Conservation (phyloP, 2,797 vertebrate species). For the Melopsittacus undulatus region DNA sequence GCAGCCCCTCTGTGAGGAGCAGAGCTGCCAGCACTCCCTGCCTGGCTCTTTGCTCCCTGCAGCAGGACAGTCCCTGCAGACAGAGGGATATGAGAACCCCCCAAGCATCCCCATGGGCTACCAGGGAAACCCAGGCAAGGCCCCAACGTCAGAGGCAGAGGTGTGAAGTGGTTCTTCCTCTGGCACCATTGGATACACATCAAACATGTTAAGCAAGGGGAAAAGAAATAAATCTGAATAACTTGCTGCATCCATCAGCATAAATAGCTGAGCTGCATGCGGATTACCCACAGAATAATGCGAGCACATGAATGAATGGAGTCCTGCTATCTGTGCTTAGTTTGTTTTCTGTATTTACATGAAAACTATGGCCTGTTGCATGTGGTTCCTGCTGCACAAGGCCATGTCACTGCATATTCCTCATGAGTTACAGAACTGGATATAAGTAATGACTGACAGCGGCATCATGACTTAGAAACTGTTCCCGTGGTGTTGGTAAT, state of each 20-base stretch:
- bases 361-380: neutral
- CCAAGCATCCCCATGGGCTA: neutral
- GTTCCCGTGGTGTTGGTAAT: neutral
- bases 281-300: neutral
- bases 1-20: neutral
- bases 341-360: constrained; percentile 1
- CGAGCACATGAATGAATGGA: neutral
- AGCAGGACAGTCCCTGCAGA: accelerated
- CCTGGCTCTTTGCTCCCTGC: neutral
- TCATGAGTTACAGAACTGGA: neutral
- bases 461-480: neutral
- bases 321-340: neutral
- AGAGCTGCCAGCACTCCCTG: neutral
- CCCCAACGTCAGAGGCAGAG: accelerated
- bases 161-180: neutral
- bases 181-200: neutral
- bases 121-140: neutral
- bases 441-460: neutral
- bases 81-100: neutral
- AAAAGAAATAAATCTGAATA: neutral
- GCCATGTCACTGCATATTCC: neutral
- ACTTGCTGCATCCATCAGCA: neutral
- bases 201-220: neutral
- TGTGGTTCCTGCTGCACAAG: neutral
- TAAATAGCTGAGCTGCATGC: neutral